phyloP scores from a whole-genome alignment of 2,888 invertebrate genomes.

The Entomobrya multifasciata region DNA sequence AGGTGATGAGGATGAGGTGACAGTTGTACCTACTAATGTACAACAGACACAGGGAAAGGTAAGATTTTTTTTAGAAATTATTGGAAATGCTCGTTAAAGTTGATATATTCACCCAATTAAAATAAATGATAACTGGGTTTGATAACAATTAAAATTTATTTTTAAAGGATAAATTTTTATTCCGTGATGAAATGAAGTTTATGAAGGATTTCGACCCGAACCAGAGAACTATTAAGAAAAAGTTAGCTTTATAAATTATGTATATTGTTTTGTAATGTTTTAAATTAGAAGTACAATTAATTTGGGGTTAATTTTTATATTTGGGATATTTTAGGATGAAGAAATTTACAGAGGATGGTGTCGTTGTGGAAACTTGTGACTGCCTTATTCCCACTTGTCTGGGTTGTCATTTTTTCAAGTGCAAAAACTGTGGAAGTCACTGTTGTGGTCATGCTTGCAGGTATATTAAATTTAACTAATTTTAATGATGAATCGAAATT shows the following conservation, averaged over 20 bases:
- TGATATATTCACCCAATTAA: no score
- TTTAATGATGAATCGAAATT: background rate
- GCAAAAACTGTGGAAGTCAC: conserved; percentile 86
- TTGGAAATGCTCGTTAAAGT: no score
- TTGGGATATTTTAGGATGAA: no score
- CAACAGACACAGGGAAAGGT: no score
- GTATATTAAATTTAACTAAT: conserved; percentile 81
- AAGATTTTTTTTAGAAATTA: no score
- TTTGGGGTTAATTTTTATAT: no score
- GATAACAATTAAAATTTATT: no score
- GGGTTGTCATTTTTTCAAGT: conserved; percentile 91
- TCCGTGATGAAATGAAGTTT: conserved; percentile 72
- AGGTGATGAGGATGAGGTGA: no score
- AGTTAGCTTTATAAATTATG: conserved; percentile 9
- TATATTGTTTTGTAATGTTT: no score
- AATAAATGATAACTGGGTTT: no score
- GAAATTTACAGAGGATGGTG: conserved; percentile 62
- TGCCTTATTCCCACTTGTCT: conserved; percentile 89
- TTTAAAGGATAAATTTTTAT: background rate
- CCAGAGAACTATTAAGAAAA: conserved; percentile 61
- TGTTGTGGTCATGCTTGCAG: conserved; percentile 92
- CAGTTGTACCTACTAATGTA: no score
- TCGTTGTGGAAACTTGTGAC: conserved; percentile 88
- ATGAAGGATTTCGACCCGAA: conserved; percentile 72
- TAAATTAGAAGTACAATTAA: no score